Percentiles rank a stretch among this genome's conserved stretches.
Evolutionary conservation across 92 coral and sea anemone genomes (phyloP).

Genomic region (Nematostella vectensis): DNA sequence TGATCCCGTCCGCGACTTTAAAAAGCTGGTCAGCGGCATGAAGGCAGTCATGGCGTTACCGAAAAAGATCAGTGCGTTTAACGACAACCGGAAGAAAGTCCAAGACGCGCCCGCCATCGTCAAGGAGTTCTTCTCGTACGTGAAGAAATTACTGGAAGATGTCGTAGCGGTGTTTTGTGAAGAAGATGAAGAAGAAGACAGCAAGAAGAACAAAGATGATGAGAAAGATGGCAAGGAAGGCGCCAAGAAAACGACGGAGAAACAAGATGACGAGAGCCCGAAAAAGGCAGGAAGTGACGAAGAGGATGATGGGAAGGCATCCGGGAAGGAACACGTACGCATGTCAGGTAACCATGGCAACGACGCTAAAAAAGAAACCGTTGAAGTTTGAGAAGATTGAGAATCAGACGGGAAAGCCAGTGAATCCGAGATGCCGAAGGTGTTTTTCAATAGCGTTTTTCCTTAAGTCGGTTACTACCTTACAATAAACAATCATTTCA

Average conservation of each 20-base stretch:
- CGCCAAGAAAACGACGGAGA: slow-evolving; percentile 3
- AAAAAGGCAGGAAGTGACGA: neutral
- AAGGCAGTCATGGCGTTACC: slow-evolving; percentile 46
- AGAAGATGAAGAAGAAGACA: slow-evolving; percentile 15
- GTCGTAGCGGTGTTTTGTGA: slow-evolving; percentile 41
- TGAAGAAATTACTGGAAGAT: slow-evolving; percentile 40
- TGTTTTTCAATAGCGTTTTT: no score
- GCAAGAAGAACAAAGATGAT: slow-evolving; percentile 12
- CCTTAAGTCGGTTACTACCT: no score
- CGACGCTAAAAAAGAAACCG: neutral
- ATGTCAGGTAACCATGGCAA: neutral
- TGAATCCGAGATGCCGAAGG: no score
- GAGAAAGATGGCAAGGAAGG: slow-evolving; percentile 12
- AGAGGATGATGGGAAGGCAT: neutral
- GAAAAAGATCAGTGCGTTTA: slow-evolving; percentile 57
- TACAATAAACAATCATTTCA: no score
- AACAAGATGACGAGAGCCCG: slow-evolving; percentile 1
- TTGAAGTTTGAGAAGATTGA: neutral
- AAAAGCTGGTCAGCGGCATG: slow-evolving; percentile 40
- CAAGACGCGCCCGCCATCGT: slow-evolving; percentile 64
- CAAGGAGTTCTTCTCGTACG: slow-evolving; percentile 51
- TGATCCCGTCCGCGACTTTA: slow-evolving; percentile 54
- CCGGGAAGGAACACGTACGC: neutral
- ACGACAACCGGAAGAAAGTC: slow-evolving; percentile 65
- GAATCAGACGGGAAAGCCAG: neutral